phyloP scores from a whole-genome alignment of 1,140 invertebrate genomes.

The Sminthurinus signatus region DNA sequence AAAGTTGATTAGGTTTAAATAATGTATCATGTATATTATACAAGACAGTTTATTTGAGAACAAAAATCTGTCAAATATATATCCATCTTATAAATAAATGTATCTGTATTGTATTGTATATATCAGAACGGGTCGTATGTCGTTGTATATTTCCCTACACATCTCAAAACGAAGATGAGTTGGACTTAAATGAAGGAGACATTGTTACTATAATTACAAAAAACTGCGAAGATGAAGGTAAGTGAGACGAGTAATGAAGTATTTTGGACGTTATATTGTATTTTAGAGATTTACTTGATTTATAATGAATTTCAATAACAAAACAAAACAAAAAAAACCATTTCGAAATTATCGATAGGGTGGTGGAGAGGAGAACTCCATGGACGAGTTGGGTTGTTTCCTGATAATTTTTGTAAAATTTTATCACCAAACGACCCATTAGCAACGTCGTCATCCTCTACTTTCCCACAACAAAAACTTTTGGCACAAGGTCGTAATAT shows the following conservation, averaged over 20 bases:
- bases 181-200: slow-evolving; percentile 81
- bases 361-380: slow-evolving; percentile 89
- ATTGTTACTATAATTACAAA: slow-evolving; percentile 77
- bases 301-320: slow-evolving; percentile 53
- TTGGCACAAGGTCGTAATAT: slow-evolving; percentile 27
- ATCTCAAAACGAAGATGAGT: slow-evolving; percentile 88
- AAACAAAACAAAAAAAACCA: no score
- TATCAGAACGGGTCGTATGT: slow-evolving; percentile 64
- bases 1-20: no score
- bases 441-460: not conserved
- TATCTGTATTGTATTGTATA: no score
- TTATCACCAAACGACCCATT: slow-evolving; percentile 43
- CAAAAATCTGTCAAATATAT: no score
- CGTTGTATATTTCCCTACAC: slow-evolving; percentile 82
- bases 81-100: no score
- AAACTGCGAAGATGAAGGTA: slow-evolving; percentile 73
- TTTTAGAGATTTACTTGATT: no score
- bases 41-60: no score
- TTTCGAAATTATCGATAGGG: slow-evolving; percentile 5
- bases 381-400: slow-evolving; percentile 86
- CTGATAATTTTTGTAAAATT: slow-evolving; percentile 90
- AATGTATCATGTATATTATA: no score
- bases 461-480: slow-evolving; percentile 19
- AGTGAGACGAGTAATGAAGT: no score
- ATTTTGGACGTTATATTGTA: no score